phyloP scores from a whole-genome alignment of 2,113 vertebrate genomes.

The Corvus hawaiiensis region DNA sequence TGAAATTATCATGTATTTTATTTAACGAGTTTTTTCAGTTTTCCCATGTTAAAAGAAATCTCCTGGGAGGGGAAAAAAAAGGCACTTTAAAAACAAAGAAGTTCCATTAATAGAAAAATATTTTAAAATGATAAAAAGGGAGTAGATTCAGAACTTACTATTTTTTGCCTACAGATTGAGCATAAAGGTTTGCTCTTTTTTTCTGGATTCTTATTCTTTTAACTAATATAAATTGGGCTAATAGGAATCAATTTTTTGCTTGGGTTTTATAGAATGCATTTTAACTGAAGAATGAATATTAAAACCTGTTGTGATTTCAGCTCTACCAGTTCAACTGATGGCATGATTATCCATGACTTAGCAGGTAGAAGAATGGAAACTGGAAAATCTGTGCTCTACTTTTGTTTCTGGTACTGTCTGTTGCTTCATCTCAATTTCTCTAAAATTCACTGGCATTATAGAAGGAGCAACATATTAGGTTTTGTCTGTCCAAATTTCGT shows the following conservation, averaged over 20 bases:
- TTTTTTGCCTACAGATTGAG: neutral
- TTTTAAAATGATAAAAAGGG: neutral
- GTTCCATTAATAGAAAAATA: slow-evolving; percentile 11
- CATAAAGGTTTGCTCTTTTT: fast-evolving
- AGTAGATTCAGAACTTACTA: neutral
- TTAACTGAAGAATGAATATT: neutral
- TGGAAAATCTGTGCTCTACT: neutral
- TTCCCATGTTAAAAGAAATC: slow-evolving; percentile 11
- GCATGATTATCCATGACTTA: neutral
- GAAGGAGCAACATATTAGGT: neutral
- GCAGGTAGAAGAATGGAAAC: neutral
- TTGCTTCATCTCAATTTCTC: neutral
- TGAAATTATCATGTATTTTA: slow-evolving; percentile 18
- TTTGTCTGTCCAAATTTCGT: neutral
- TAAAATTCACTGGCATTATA: neutral
- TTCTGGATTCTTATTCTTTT: neutral
- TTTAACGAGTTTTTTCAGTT: neutral
- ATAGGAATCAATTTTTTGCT: neutral
- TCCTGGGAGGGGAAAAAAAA: neutral
- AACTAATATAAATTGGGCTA: neutral
- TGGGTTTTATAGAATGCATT: neutral
- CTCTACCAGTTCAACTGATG: neutral
- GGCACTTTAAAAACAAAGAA: neutral
- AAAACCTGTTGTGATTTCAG: neutral
- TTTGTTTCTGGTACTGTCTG: neutral